These are phyloP conservation scores for Probaryconus sp. DNA, from an alignment of 1,140 invertebrate genomes.

Conservation along the genomic window DNA sequence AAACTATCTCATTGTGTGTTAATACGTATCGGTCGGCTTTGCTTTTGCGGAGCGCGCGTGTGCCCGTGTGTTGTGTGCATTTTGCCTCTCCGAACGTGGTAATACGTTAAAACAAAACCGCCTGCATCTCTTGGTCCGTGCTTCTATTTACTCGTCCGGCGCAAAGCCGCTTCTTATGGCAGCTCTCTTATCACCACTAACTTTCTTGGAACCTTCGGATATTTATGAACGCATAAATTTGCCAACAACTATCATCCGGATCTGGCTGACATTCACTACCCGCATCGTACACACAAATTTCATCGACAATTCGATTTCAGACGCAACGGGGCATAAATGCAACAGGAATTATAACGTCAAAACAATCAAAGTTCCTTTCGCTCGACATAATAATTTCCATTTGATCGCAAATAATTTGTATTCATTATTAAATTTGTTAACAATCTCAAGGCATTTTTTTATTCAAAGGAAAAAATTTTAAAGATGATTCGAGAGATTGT, in stretches of 20 bases:
- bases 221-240: constrained; percentile 51
- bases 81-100: constrained; percentile 41
- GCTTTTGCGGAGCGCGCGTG: constrained; percentile 48
- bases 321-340: too few species aligned
- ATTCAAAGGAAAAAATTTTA: too few species aligned
- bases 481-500: too few species aligned
- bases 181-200: constrained; percentile 58
- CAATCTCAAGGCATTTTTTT: too few species aligned
- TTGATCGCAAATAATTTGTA: too few species aligned
- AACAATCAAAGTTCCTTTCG: too few species aligned
- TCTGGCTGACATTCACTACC: background rate
- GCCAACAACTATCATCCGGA: constrained; percentile 41
- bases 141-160: constrained; percentile 42
- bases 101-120: constrained; percentile 53
- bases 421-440: too few species aligned
- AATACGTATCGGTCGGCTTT: constrained; percentile 71
- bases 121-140: constrained; percentile 21
- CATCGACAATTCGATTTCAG: too few species aligned
- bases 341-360: too few species aligned
- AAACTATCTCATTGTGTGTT: constrained; percentile 80
- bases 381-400: too few species aligned
- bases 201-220: constrained; percentile 11
- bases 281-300: background rate
- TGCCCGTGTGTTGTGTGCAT: constrained; percentile 31
- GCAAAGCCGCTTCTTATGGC: constrained; percentile 53